These are phyloP conservation scores for Himalopsyche anomala DNA, from an alignment of 2,888 invertebrate species.

Conservation along the genomic window DNA sequence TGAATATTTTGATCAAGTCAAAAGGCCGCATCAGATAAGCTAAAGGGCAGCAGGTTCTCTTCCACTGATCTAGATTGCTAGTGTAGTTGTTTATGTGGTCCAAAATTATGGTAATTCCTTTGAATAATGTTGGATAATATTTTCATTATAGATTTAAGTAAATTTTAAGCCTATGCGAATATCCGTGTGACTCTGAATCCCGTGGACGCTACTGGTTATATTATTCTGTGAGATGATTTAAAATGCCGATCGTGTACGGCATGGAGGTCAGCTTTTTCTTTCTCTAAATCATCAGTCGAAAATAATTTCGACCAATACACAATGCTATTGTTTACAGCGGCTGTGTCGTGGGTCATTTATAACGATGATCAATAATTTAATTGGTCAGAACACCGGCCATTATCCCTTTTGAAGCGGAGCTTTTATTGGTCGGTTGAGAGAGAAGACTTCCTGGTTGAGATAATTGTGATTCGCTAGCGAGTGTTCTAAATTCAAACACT, in stretches of 20 bases:
- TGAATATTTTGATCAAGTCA: too few species aligned
- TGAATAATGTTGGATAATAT: too few species aligned
- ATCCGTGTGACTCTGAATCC: too few species aligned
- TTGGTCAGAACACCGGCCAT: not conserved
- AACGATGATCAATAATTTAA: not conserved
- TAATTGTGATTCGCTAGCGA: not conserved
- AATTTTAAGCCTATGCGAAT: too few species aligned
- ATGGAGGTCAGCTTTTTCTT: constrained; percentile 24
- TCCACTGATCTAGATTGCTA: too few species aligned
- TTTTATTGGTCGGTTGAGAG: not conserved
- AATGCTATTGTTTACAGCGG: constrained; percentile 15
- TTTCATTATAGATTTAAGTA: too few species aligned
- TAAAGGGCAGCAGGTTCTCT: too few species aligned
- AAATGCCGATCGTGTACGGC: constrained; percentile 8
- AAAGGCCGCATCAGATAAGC: too few species aligned
- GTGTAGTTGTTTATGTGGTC: too few species aligned
- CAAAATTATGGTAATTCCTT: too few species aligned
- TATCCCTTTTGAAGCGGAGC: not conserved
- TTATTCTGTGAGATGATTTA: not conserved
- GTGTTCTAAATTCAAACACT: too few species aligned
- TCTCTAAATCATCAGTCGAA: not conserved
- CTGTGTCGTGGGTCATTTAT: constrained; percentile 3
- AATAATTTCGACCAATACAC: not conserved
- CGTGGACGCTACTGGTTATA: too few species aligned
- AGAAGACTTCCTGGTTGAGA: not conserved